phyloP scores from a whole-genome alignment of 2,113 vertebrate species.

The Delphinapterus leucas region DNA sequence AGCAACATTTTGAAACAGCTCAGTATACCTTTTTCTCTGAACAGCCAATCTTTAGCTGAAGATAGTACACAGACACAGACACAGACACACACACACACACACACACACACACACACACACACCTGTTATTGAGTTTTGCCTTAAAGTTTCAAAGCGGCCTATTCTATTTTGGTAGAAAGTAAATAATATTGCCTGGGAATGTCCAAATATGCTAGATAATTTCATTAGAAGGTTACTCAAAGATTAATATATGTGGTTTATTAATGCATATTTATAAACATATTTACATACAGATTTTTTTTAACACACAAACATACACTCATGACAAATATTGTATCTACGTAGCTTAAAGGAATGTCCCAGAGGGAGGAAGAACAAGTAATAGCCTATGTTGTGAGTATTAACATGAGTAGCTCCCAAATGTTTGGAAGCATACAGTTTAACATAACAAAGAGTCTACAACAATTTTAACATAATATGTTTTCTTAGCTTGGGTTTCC shows the following conservation, averaged over 20 bases:
- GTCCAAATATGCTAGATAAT: not conserved
- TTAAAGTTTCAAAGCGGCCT: not conserved
- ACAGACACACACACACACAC: not conserved
- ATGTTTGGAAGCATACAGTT: not conserved
- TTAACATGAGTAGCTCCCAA: not conserved
- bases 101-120: not conserved
- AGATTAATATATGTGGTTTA: not conserved
- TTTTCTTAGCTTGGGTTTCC: not conserved
- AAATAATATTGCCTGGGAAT: not conserved
- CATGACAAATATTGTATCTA: not conserved
- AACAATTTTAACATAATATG: not conserved
- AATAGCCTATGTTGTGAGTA: not conserved
- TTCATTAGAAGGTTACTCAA: not conserved
- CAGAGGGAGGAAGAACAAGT: not conserved
- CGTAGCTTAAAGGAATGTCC: not conserved
- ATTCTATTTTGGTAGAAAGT: not conserved
- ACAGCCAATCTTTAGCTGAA: not conserved
- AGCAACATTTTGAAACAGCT: not conserved
- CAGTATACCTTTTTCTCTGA: not conserved
- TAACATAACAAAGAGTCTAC: not conserved
- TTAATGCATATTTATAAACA: not conserved
- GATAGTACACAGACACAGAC: not conserved
- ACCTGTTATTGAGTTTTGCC: not conserved
- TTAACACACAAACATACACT: not conserved
- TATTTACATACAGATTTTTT: not conserved